A percentile compares a stretch with the other conserved stretches of the same genome.
These are phyloP conservation scores for Ranitomeya imitator DNA, from an alignment of 2,113 vertebrate genomes.

Conservation along the genomic window DNA sequence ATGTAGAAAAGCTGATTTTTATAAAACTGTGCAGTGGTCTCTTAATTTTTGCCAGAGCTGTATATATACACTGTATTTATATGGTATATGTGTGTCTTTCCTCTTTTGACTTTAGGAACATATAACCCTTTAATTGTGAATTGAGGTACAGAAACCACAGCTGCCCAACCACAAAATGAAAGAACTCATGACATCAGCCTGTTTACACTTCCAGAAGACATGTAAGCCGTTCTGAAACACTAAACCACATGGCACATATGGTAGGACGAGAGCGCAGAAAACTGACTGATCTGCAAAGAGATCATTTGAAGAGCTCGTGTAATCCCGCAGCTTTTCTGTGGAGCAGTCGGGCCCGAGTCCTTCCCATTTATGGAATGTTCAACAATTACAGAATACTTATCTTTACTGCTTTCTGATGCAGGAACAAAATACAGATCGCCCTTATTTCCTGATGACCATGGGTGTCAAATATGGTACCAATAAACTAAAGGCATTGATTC, in stretches of 20 bases:
- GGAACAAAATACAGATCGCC: background rate
- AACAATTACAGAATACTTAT: conserved; percentile 4
- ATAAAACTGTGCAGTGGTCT: too few species aligned
- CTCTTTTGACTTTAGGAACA: background rate
- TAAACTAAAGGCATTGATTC: background rate
- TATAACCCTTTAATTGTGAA: conserved; percentile 22
- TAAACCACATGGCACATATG: conserved; percentile 33
- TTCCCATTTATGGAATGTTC: conserved; percentile 26
- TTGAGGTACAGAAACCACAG: conserved; percentile 44
- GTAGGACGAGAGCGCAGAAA: conserved; percentile 24
- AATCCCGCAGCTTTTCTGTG: conserved; percentile 21
- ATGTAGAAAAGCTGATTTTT: too few species aligned
- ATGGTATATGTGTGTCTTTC: too few species aligned
- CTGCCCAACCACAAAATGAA: conserved; percentile 48
- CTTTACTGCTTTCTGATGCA: background rate
- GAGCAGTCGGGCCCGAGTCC: background rate
- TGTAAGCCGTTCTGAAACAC: conserved; percentile 17
- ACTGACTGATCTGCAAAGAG: conserved; percentile 33
- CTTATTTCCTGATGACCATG: background rate
- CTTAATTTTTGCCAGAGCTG: too few species aligned
- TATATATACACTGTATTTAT: too few species aligned
- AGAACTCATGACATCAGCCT: conserved; percentile 36
- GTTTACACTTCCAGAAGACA: conserved; percentile 44
- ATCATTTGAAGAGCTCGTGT: conserved; percentile 37
- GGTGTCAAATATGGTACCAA: conserved; percentile 3